Evolutionary conservation across 2,797 vertebrate species (phyloP).

Genomic region (Bucorvus abyssinicus): DNA sequence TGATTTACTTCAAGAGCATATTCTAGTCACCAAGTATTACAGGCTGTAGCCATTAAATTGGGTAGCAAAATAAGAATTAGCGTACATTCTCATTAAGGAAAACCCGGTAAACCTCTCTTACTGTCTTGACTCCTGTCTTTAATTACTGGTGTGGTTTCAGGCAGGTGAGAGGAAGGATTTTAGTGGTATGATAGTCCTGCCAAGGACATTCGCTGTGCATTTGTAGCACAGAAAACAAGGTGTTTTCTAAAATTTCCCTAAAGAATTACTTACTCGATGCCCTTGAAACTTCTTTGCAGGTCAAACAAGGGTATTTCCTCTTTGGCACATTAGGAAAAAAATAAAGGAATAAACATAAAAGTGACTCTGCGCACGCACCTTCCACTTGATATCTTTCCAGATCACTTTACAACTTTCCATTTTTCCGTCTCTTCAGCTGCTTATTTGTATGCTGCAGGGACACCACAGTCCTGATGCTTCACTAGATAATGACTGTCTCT

Average conservation of each 20-base stretch:
- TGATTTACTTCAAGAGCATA: not conserved
- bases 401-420: conserved; percentile 54
- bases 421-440: conserved; percentile 31
- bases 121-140: not conserved
- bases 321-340: not conserved
- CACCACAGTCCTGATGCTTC: conserved; percentile 27
- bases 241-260: not conserved
- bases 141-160: not conserved
- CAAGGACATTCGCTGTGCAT: not conserved
- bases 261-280: not conserved
- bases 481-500: conserved; percentile 30
- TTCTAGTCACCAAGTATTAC: not conserved
- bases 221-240: not conserved
- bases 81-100: not conserved
- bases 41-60: not conserved
- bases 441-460: conserved; percentile 52
- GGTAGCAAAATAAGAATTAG: not conserved
- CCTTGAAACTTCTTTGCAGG: not conserved
- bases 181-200: not conserved
- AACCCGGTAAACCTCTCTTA: not conserved
- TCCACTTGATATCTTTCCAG: conserved; percentile 12
- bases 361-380: not conserved
- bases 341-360: conserved; percentile 25
- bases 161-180: not conserved
- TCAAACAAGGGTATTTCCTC: not conserved